Percentiles rank a stretch among this genome's conserved stretches.
Evolutionary conservation across 2,113 vertebrate genomes (phyloP).

Genomic region (Thunnus thynnus): DNA sequence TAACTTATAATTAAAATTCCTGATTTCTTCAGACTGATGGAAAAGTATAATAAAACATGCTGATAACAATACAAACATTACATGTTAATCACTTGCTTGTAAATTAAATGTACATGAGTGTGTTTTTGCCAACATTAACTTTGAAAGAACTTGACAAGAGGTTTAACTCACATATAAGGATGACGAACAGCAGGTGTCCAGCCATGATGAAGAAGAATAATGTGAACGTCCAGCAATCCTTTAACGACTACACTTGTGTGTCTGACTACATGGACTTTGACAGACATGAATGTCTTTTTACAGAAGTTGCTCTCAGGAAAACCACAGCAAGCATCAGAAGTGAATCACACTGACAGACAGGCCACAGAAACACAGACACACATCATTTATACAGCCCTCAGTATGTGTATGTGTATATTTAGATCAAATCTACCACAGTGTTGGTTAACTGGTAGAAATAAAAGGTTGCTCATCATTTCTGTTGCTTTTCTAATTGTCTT

Average conservation of each 20-base stretch:
- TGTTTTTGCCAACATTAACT: neutral
- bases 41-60: too few species aligned
- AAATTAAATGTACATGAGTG: too few species aligned
- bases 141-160: neutral
- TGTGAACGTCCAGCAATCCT: neutral
- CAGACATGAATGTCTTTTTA: rapidly evolving
- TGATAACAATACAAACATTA: too few species aligned
- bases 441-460: too few species aligned
- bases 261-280: neutral
- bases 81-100: too few species aligned
- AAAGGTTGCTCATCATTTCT: too few species aligned
- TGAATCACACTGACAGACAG: neutral
- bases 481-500: too few species aligned
- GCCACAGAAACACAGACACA: neutral
- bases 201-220: conserved; percentile 23
- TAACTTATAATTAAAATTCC: too few species aligned
- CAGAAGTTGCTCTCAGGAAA: neutral
- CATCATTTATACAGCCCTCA: too few species aligned
- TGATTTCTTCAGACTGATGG: too few species aligned
- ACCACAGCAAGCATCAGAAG: neutral
- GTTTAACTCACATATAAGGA: conserved; percentile 47
- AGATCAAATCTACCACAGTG: too few species aligned
- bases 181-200: neutral
- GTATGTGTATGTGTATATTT: too few species aligned
- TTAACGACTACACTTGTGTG: neutral